Percentiles rank a stretch among this genome's conserved stretches.
phyloP scores from a whole-genome alignment of 2,888 invertebrate species.

The Drosophila aldrichi region DNA sequence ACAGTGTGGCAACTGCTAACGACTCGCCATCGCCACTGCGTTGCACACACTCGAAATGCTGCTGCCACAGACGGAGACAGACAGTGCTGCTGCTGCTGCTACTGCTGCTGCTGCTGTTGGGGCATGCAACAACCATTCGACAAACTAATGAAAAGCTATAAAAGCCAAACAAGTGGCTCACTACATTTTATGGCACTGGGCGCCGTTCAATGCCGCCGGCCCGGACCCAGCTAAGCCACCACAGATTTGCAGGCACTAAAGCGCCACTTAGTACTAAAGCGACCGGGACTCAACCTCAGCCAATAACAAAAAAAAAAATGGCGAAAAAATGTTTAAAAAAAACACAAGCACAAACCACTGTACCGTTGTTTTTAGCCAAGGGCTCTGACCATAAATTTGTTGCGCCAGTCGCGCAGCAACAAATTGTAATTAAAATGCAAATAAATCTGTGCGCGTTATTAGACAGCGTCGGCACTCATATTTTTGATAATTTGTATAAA shows the following conservation, averaged over 20 bases:
- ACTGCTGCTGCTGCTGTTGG: neutral
- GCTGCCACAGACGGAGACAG: neutral
- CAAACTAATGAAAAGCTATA: conserved; percentile 76
- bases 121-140: conserved; percentile 47
- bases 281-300: too few relatives aligned
- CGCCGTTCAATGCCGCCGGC: conserved; percentile 42
- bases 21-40: too few relatives aligned
- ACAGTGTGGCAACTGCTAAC: conserved; percentile 37
- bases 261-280: conserved; percentile 78
- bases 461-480: conserved; percentile 38
- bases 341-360: conserved; percentile 1
- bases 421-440: conserved; percentile 77
- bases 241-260: conserved; percentile 77
- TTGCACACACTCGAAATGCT: conserved; percentile 45
- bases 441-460: conserved; percentile 71
- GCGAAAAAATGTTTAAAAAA: neutral
- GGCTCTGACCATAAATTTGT: conserved; percentile 49
- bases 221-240: conserved; percentile 29
- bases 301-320: too few relatives aligned
- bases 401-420: conserved; percentile 31
- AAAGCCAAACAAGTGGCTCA: conserved; percentile 73
- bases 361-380: conserved; percentile 1
- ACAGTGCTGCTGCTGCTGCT: neutral
- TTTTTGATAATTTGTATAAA: conserved; percentile 65
- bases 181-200: conserved; percentile 64